Conservation (phyloP, 2,888 invertebrate species). For the Ophonus ardosiacus region DNA sequence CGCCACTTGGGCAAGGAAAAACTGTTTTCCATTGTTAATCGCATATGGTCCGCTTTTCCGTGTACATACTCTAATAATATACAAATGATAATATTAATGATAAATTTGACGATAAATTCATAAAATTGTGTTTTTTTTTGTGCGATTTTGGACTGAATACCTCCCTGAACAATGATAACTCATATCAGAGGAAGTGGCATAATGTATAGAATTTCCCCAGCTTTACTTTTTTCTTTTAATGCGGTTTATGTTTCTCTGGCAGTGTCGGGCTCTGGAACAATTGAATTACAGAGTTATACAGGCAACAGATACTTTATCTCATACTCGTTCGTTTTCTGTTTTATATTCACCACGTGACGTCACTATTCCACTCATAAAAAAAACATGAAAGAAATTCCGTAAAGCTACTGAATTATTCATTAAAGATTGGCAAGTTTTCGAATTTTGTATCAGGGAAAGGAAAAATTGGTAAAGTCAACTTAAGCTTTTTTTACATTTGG, state of each 20-base stretch:
- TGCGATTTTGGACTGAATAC: not conserved
- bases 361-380: not conserved
- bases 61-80: too few species aligned
- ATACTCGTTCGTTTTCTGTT: not conserved
- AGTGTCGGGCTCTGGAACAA: not conserved
- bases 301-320: not conserved
- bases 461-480: not conserved
- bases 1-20: too few species aligned
- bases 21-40: too few species aligned
- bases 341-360: not conserved
- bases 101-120: too few species aligned
- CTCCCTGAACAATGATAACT: not conserved
- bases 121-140: not conserved
- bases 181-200: not conserved
- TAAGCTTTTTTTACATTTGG: too few species aligned
- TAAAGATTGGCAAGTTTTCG: not conserved
- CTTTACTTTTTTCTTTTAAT: not conserved
- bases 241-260: not conserved
- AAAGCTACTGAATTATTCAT: not conserved
- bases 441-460: not conserved
- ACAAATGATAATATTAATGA: too few species aligned
- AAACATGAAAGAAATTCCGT: not conserved
- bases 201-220: not conserved
- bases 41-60: too few species aligned
- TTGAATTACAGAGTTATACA: not conserved